Evolutionary conservation across 2,113 vertebrate species (phyloP).

Genomic region (Uria lomvia): DNA sequence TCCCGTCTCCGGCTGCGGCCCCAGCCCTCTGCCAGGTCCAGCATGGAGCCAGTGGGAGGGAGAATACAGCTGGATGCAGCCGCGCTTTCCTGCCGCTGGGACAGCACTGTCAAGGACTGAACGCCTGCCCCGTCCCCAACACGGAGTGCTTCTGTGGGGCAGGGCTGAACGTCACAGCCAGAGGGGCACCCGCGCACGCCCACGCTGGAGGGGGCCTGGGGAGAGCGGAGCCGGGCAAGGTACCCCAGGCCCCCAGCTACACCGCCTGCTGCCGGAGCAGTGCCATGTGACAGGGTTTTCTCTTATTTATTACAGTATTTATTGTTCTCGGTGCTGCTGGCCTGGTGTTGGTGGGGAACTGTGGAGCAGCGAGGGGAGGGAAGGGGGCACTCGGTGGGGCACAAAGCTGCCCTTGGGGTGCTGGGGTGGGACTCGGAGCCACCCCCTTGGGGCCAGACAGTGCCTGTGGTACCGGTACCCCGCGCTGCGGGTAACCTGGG

Average conservation of each 20-base stretch:
- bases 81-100: background rate
- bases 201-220: background rate
- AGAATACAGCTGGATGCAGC: background rate
- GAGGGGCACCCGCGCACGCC: background rate
- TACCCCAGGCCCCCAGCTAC: background rate
- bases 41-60: fast-evolving
- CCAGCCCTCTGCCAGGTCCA: background rate
- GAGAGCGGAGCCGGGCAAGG: background rate
- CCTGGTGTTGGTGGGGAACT: background rate
- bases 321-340: slow-evolving; percentile 26
- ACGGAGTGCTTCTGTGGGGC: background rate
- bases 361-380: background rate
- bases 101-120: background rate
- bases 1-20: background rate
- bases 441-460: fast-evolving
- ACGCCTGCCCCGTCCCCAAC: fast-evolving
- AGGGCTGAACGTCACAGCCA: background rate
- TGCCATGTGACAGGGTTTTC: background rate
- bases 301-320: slow-evolving; percentile 69
- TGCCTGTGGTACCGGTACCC: background rate
- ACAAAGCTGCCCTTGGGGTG: background rate
- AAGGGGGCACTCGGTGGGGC: fast-evolving
- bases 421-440: background rate
- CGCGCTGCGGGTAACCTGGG: fast-evolving
- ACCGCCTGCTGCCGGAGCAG: background rate